Evolutionary conservation across 2,888 invertebrate genomes (phyloP).

Genomic region (Archips xylosteana): DNA sequence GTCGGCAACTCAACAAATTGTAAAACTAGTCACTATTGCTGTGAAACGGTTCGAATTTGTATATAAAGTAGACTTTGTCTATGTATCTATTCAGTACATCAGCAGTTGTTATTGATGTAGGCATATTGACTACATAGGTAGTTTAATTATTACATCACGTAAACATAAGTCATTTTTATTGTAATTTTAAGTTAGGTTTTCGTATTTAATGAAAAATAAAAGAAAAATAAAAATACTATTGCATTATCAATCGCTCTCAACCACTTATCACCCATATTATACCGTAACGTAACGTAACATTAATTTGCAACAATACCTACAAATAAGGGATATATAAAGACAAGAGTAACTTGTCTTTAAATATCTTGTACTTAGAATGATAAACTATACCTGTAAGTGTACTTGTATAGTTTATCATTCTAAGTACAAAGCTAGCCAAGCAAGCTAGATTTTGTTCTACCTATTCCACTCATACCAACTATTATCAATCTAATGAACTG

Average conservation of each 20-base stretch:
- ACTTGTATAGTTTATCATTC: too few species aligned
- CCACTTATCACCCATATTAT: neutral
- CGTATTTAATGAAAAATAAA: constrained; percentile 66
- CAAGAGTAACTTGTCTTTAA: too few species aligned
- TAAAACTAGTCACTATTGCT: constrained; percentile 47
- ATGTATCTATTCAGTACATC: constrained; percentile 55
- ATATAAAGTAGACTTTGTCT: constrained; percentile 53
- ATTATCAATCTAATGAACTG: too few species aligned
- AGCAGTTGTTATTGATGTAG: constrained; percentile 61
- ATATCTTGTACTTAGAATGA: too few species aligned
- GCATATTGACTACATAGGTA: constrained; percentile 58
- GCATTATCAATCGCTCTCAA: constrained; percentile 12
- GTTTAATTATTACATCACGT: constrained; percentile 70
- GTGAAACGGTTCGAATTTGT: constrained; percentile 66
- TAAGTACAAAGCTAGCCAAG: too few species aligned
- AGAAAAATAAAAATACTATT: constrained; percentile 30
- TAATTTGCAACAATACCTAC: neutral
- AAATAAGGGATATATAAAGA: too few species aligned
- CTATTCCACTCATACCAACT: too few species aligned
- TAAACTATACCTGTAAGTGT: too few species aligned
- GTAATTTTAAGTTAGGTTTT: constrained; percentile 63
- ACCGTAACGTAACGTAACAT: neutral
- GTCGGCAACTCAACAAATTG: constrained; percentile 12
- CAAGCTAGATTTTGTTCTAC: too few species aligned
- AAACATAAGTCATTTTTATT: constrained; percentile 74